Conservation (phyloP, 2,113 vertebrate genomes). For the Myotis yumanensis region DNA sequence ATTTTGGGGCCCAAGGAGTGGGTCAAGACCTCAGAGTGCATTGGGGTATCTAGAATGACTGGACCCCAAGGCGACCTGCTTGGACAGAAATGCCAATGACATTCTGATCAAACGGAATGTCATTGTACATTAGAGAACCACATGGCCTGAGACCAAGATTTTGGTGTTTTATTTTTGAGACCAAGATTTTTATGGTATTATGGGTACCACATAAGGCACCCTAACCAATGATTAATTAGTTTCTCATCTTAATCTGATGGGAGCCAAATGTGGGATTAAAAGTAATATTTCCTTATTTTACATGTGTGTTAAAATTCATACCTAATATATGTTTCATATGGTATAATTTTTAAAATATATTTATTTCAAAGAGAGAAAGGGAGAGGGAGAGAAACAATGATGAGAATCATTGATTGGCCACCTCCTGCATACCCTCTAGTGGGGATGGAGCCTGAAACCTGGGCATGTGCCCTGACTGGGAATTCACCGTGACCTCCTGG, state of each 20-base stretch:
- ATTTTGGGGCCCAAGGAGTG: not conserved
- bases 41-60: not conserved
- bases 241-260: not conserved
- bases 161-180: not conserved
- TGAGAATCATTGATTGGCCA: no score
- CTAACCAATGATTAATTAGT: not conserved
- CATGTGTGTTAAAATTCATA: not conserved
- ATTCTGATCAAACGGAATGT: not conserved
- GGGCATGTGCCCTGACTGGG: no score
- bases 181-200: not conserved
- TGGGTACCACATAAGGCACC: not conserved
- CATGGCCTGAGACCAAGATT: not conserved
- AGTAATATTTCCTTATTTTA: conserved; percentile 9
- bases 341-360: not conserved
- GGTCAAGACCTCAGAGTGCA: not conserved
- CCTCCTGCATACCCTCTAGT: no score
- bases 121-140: not conserved
- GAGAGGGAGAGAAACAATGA: no score
- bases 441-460: no score
- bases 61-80: not conserved
- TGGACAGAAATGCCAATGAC: not conserved
- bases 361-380: no score
- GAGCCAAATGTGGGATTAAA: not conserved
- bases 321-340: not conserved
- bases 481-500: no score